Base-by-base conservation (phyloP, 2,113 vertebrate species). In the Dryoscopus gambensis region DNA sequence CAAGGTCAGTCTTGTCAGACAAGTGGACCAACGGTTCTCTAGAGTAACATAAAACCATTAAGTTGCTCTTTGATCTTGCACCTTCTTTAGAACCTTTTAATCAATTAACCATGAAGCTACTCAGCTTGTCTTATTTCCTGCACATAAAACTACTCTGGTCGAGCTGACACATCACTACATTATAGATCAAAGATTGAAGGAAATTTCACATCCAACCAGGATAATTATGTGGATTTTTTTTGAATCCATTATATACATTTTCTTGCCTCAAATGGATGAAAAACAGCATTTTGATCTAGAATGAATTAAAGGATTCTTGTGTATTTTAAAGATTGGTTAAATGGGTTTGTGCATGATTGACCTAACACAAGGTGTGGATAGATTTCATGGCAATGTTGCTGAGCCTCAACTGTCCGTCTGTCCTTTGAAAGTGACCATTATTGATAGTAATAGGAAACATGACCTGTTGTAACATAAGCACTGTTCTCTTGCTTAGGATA, bases 51-150 rank as follows among this genome's bases (percentile, higher is more conserved):
- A 97, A 98, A 98, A 97, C 97, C 97, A 97, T 98, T 89, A 92
- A 97, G 96, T 47, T 63, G 78, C 68, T 96, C 98, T 98, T 98
- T 98, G 98, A 98, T 98, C 98, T 98, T 65, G 57, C 85, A 98
- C 97, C 98, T 98, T 98, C 97, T 97, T 95, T 96, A 96, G 97
- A 98, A 97, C 88, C 78, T 98, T 98, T 98, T 98, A 98, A 98
- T 98, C 98, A 98, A 98, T 98, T 98, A 98, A 98, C 97, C 98
- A 98, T 98, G 98, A 98, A 98, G 96, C 97, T 96, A 93, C 96
- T 98, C 96, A 87, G 93, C 97, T 97, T 97, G 50, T 94, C 96
- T 96, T 97, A 97, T 96, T 97, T 97, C 97, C 95, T 95, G 97
- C 91, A 92, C 97, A 97, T 97, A 98, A 98, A 98, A 97, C 86